A percentile compares a stretch with the other conserved stretches of the same genome.
phyloP scores from a whole-genome alignment of 2,113 vertebrate genomes.

The Fregetta grallaria region DNA sequence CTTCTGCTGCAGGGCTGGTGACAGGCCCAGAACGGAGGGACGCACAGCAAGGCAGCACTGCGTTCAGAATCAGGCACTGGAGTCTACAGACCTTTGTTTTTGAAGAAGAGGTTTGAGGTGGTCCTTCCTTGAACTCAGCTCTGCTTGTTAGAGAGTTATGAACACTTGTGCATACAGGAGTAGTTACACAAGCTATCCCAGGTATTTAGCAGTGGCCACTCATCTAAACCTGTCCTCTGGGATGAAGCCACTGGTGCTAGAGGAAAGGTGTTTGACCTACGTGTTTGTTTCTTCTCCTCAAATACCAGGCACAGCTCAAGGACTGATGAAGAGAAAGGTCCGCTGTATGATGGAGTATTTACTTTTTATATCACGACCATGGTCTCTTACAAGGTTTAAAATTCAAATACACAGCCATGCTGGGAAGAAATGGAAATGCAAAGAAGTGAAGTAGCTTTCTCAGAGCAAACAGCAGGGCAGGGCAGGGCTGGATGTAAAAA shows the following conservation, averaged over 20 bases:
- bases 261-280: neutral
- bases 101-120: neutral
- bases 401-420: neutral
- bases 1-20: neutral
- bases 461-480: neutral
- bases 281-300: neutral
- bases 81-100: neutral
- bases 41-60: neutral
- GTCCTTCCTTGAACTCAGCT: neutral
- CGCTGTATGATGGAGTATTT: neutral
- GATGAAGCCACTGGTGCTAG: neutral
- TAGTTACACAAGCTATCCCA: neutral
- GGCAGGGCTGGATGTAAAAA: neutral
- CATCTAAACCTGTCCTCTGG: neutral
- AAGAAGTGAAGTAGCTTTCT: neutral
- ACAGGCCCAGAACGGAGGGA: neutral
- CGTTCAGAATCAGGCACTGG: neutral
- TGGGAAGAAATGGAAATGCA: neutral
- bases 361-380: neutral
- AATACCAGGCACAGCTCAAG: constrained; percentile 15
- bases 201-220: neutral
- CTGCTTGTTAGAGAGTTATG: neutral
- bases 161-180: neutral
- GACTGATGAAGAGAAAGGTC: neutral
- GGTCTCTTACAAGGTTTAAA: neutral